A percentile compares a stretch with the other conserved stretches of the same genome.
Evolutionary conservation across 2,888 invertebrate genomes (phyloP).

Genomic region (Epiblema foenella): DNA sequence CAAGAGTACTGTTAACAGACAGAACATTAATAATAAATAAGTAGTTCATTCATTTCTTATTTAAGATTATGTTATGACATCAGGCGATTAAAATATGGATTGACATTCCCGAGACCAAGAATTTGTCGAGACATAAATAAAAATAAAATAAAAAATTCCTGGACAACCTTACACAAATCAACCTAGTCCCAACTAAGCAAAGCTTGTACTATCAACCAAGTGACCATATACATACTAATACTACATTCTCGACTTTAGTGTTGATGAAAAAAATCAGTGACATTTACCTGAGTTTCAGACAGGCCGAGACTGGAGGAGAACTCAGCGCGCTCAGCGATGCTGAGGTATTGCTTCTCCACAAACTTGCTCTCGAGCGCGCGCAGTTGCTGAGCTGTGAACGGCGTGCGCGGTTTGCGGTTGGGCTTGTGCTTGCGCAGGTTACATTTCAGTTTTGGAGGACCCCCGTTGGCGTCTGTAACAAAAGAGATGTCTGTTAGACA

Average conservation of each 20-base stretch:
- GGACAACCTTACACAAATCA: too few relatives aligned
- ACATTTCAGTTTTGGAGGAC: constrained; percentile 94
- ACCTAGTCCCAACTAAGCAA: too few relatives aligned
- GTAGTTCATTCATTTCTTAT: too few relatives aligned
- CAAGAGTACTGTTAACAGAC: too few relatives aligned
- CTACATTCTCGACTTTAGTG: not conserved
- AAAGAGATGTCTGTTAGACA: constrained; percentile 27
- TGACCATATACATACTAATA: too few relatives aligned
- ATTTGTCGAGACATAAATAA: too few relatives aligned
- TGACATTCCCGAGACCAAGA: too few relatives aligned
- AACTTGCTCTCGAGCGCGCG: constrained; percentile 98
- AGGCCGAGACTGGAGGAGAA: constrained; percentile 97
- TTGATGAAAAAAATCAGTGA: not conserved
- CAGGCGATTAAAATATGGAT: too few relatives aligned
- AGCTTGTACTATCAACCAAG: too few relatives aligned
- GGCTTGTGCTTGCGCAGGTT: constrained; percentile 98
- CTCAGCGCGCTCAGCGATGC: constrained; percentile 98
- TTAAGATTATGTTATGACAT: too few relatives aligned
- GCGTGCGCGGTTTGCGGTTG: constrained; percentile 98
- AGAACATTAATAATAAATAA: too few relatives aligned
- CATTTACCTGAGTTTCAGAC: constrained; percentile 76
- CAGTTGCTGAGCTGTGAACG: constrained; percentile 99
- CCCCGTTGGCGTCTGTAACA: constrained; percentile 88
- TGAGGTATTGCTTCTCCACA: constrained; percentile 97
- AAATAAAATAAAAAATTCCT: too few relatives aligned